phyloP scores from a whole-genome alignment of 2,888 invertebrate genomes.

The Melieria omissa region DNA sequence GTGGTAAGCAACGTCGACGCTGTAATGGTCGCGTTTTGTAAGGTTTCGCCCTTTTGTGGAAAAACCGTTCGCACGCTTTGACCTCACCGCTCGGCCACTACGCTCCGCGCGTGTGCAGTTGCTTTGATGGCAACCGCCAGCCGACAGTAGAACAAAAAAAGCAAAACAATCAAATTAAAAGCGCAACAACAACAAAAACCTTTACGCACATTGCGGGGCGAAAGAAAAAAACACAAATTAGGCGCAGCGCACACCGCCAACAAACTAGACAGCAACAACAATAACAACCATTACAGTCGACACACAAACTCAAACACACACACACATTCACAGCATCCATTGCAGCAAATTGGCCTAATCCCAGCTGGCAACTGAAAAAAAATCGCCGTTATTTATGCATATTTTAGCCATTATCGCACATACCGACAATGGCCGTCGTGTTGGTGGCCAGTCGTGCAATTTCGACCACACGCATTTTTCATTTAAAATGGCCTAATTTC shows the following conservation, averaged over 20 bases:
- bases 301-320: no score
- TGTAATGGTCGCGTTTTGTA: no score
- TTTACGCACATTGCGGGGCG: background rate
- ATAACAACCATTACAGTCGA: background rate
- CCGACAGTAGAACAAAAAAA: no score
- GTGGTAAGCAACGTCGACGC: no score
- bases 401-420: background rate
- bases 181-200: no score
- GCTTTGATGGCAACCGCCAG: no score
- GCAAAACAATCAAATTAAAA: no score
- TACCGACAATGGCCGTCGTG: background rate
- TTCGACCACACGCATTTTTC: slow-evolving; percentile 10
- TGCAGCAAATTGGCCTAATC: background rate
- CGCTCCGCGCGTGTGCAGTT: no score
- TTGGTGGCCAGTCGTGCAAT: background rate
- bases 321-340: no score
- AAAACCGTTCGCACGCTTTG: no score
- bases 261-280: background rate
- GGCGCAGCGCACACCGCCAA: background rate
- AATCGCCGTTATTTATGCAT: background rate
- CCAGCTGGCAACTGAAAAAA: background rate
- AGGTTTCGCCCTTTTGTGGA: no score
- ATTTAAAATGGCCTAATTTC: slow-evolving; percentile 25
- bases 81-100: no score
- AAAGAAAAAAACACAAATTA: background rate